Base-by-base conservation (phyloP, 2,888 invertebrate genomes). In the Apoderus coryli region DNA sequence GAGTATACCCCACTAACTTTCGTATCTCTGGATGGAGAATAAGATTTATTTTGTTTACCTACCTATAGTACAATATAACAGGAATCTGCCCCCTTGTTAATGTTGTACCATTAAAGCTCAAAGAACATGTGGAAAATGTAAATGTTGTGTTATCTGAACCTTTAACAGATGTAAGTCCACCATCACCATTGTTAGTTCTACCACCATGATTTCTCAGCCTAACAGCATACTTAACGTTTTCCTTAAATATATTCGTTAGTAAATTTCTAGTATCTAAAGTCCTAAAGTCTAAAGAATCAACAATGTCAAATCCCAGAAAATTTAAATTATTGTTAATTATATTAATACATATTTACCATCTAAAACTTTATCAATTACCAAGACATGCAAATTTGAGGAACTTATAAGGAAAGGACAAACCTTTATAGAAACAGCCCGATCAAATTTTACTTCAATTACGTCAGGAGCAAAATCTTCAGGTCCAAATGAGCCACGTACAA, bases 91-190 rank as follows among this genome's bases (percentile, higher is more conserved):
- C 96, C 31, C 95, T 69, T 0, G 84, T 80, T 38, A 90, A 74
- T 4, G 89, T 92, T 1, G 95, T 95, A n/a, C 95, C 95, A 54
- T 95, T 93, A 53, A 85, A 86, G 56, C 92, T 92, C 25, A 93
- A 65, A 7, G 90, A 84, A 55, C 90, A 92, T 2, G 89, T 80
- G 14, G 80, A 76, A 56, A 88, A 95, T 26, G 79, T 74, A 57
- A 95, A 93, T 2, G 75, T 77, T 4, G 86, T 84, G 25, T 90
- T 90, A 57, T 95, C 93, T 0, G 88, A 84, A 4, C 93, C 92
- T 48, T 85, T 82, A 6, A 95, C 80, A 3, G 80, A 74, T 15
- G 76, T 74, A 37, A 89, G 58, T 0, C 95, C 95, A 14, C 85
- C 82, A 59, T 96, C 95, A 1, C 96, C 96, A 50, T 90, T 93